These are phyloP conservation scores for Oppia nitens DNA, from an alignment of 1,140 invertebrate genomes.

Conservation along the genomic window DNA sequence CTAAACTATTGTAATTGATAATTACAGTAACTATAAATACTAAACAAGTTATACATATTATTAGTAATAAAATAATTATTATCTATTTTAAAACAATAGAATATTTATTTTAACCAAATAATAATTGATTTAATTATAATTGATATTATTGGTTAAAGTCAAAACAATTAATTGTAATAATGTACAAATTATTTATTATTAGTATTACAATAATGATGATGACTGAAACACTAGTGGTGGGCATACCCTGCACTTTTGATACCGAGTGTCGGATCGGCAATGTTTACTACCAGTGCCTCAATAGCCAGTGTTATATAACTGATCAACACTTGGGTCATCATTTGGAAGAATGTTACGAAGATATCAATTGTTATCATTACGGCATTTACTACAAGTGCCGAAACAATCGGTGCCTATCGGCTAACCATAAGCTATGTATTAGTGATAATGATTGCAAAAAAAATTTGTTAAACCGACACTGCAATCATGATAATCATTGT, in stretches of 20 bases:
- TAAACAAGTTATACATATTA: too few relatives aligned
- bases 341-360: neutral
- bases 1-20: too few relatives aligned
- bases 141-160: too few relatives aligned
- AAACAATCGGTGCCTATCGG: neutral
- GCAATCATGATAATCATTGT: conserved; percentile 8
- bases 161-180: too few relatives aligned
- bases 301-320: neutral
- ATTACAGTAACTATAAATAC: too few relatives aligned
- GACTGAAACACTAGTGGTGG: too few relatives aligned
- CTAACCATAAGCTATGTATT: conserved; percentile 9
- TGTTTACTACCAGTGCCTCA: neutral
- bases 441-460: conserved; percentile 13
- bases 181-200: too few relatives aligned
- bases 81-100: too few relatives aligned
- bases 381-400: conserved; percentile 3
- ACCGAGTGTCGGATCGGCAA: neutral
- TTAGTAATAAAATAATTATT: too few relatives aligned
- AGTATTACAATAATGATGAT: too few relatives aligned
- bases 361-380: neutral
- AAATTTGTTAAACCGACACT: conserved; percentile 4
- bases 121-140: too few relatives aligned
- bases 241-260: neutral
- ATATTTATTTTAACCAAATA: too few relatives aligned
- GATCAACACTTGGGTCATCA: neutral